Conservation (phyloP, 2,113 vertebrate genomes). For the Triplophysa dalaica region DNA sequence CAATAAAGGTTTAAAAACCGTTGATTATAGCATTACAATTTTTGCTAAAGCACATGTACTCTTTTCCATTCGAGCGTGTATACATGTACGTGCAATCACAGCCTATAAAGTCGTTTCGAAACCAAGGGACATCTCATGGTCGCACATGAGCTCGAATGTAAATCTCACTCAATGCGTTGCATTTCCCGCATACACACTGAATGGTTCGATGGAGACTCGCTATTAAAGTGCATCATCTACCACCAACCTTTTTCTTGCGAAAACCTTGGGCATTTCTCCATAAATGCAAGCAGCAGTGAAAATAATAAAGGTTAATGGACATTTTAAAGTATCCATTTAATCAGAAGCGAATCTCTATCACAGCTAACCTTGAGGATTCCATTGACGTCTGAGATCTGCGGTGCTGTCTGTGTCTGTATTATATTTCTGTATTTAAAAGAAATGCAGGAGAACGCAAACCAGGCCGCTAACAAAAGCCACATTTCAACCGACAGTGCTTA, state of each 20-base stretch:
- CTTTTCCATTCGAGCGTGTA: neutral
- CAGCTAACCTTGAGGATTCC: conserved; percentile 10
- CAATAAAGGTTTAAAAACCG: neutral
- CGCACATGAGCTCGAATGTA: conserved; percentile 9
- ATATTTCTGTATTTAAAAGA: neutral
- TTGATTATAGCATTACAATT: neutral
- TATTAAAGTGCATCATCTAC: conserved; percentile 18
- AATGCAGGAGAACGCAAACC: neutral
- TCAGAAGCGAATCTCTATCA: neutral
- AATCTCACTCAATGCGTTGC: neutral
- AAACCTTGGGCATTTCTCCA: neutral
- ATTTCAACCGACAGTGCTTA: neutral
- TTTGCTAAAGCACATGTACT: too few relatives aligned
- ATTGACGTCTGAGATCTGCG: neutral
- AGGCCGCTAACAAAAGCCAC: neutral
- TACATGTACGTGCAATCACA: neutral
- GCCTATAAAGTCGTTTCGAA: conserved; percentile 18
- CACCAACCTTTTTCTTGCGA: neutral
- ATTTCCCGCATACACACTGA: neutral
- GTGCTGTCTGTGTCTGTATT: neutral
- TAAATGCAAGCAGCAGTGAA: neutral
- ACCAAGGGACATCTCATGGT: neutral
- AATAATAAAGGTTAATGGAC: neutral
- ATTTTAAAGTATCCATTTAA: neutral
- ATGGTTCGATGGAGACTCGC: neutral